Evolutionary conservation across 2,797 vertebrate genomes (phyloP), one percentile per base, ranked within the genome.

Genomic region (Aldrovandia affinis): DNA sequence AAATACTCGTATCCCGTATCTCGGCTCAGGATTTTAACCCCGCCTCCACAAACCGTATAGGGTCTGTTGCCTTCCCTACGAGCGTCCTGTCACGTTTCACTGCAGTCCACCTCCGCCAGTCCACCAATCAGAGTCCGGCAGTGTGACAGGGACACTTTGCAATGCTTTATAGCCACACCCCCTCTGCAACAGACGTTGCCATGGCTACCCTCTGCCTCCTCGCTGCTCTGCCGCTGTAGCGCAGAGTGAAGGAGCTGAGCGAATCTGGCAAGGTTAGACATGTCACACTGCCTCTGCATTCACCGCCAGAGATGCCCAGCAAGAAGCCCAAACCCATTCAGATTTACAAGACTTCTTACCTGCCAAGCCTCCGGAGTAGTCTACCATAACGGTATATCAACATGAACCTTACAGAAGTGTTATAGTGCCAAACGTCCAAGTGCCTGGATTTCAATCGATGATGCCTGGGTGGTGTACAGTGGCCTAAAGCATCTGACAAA

Each of bases 31-130:
- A 33, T 57, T 84, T 81, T 88, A 82, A 85, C 85, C 85, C 83
- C 83, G n/a, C 78, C 83, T 86, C 80, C 73, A 0, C 50, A 86
- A 42, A 10, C 22, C 3, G 63, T 81, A 42, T 85, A 61, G 73
- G 87, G 86, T 61, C 84, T 47, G 55, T 85, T 87, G 83, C 82
- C 81, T 75, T 85, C 78, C 55, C 84, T 84, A 89, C 81, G 81
- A 86, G 87, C 70, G 81, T 77, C 82, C 83, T 44, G 91, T 95
- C 95, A 95, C 93, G 92, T 95, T 92, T 90, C 91, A 94, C 92
- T 95, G 94, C 95, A 94, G 94, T 93, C 90, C 85, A 86, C 79
- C 89, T 83, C 81, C 86, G 90, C 86, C 86, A 85, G 84, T n/a
- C 8, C 83, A 86, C 93, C 92, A 95, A 95, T 93, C 91, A 86